A percentile compares a stretch with the other conserved stretches of the same genome.
Conservation (phyloP, 2,113 vertebrate species). For the Sialia sialis region DNA sequence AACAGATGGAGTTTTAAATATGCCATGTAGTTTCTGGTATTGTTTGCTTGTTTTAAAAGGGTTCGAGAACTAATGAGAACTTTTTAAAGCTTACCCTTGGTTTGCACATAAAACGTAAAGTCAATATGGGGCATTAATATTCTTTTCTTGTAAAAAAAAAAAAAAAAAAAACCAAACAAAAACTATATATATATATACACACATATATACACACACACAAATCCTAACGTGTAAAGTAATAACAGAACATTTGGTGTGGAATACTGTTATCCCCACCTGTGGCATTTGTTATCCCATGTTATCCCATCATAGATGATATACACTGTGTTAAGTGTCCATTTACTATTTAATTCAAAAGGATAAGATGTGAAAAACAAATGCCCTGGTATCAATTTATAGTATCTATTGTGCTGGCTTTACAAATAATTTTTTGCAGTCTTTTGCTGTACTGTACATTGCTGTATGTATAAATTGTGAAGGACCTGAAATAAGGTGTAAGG, state of each 20-base stretch:
- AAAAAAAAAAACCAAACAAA: constrained; percentile 47
- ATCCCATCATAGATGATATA: constrained; percentile 64
- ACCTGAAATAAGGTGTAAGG: constrained; percentile 82
- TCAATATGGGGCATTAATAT: constrained; percentile 91
- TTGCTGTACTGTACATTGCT: constrained; percentile 86
- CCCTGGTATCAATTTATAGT: constrained; percentile 79
- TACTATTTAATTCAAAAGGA: constrained; percentile 77
- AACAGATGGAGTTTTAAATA: constrained; percentile 83
- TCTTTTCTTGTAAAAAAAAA: constrained; percentile 82
- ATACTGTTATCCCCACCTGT: constrained; percentile 68
- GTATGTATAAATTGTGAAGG: constrained; percentile 87
- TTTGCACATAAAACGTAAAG: constrained; percentile 92
- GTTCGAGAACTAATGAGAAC: constrained; percentile 80
- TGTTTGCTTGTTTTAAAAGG: constrained; percentile 81
- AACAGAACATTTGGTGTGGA: constrained; percentile 75
- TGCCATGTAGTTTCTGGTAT: constrained; percentile 82
- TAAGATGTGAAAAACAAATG: constrained; percentile 79
- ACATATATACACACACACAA: constrained; percentile 32
- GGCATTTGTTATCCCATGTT: constrained; percentile 63
- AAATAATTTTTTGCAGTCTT: constrained; percentile 83
- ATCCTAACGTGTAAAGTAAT: constrained; percentile 74
- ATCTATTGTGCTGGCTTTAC: constrained; percentile 86
- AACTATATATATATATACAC: constrained; percentile 14
- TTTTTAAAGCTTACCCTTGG: constrained; percentile 89
- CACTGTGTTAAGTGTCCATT: constrained; percentile 72